Percentiles rank a stretch among this genome's conserved stretches.
Evolutionary conservation across 1,140 invertebrate species (phyloP).

Genomic region (Plectrocnemia conspersa): DNA sequence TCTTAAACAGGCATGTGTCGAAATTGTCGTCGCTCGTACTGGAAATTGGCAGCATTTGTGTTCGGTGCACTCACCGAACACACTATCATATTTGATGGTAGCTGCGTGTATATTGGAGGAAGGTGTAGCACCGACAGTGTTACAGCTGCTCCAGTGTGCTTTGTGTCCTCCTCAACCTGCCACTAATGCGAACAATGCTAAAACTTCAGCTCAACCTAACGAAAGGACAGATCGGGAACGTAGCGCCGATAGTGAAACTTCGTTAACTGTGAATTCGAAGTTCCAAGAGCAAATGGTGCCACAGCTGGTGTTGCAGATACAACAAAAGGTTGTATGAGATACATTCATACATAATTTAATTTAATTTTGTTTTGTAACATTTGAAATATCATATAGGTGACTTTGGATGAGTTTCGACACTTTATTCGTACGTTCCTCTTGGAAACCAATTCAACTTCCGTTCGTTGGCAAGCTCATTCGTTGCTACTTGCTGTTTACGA

Average conservation of each 20-base stretch:
- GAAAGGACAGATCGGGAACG: constrained; percentile 43
- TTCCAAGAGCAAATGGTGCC: constrained; percentile 49
- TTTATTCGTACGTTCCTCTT: constrained; percentile 89
- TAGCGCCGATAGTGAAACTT: constrained; percentile 47
- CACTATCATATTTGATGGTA: constrained; percentile 73
- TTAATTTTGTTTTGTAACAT: constrained; percentile 4
- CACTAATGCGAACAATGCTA: constrained; percentile 16
- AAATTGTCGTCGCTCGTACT: constrained; percentile 86
- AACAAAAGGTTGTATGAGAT: constrained; percentile 42
- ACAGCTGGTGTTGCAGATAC: constrained; percentile 46
- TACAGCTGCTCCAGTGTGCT: constrained; percentile 85
- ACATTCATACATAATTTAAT: constrained; percentile 7
- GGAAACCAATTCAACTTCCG: constrained; percentile 87
- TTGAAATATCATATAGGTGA: constrained; percentile 50
- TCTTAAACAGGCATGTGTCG: constrained; percentile 65
- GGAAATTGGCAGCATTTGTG: constrained; percentile 95
- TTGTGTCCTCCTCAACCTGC: constrained; percentile 58
- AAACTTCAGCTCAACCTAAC: constrained; percentile 33
- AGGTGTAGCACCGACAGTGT: constrained; percentile 85
- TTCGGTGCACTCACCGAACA: constrained; percentile 63
- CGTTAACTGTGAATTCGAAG: constrained; percentile 46
- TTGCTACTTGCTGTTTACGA: constrained; percentile 81
- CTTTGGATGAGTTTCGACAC: constrained; percentile 52
- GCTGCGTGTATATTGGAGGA: constrained; percentile 83
- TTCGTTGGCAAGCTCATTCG: constrained; percentile 94